A percentile compares a stretch with the other conserved stretches of the same genome.
Evolutionary conservation across 2,888 invertebrate species (phyloP).

Genomic region (Scaptodrosophila latifasciaeformis): DNA sequence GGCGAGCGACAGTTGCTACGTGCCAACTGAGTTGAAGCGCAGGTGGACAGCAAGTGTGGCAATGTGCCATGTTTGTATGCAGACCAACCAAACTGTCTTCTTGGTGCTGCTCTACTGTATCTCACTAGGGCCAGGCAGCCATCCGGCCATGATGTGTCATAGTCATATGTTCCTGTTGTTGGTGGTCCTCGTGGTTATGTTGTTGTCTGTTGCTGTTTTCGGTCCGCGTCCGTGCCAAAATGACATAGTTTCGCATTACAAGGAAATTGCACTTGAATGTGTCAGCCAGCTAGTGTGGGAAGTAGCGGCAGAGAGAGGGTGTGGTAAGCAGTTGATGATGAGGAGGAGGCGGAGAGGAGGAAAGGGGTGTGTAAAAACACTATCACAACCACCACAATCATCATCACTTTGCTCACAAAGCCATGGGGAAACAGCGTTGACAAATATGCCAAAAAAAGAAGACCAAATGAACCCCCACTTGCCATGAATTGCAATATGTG

Average conservation of each 20-base stretch:
- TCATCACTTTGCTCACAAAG: conserved; percentile 14
- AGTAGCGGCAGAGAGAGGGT: neutral
- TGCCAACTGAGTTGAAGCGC: conserved; percentile 24
- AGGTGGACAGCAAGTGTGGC: conserved; percentile 52
- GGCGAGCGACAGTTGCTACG: conserved; percentile 26
- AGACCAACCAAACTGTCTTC: conserved; percentile 25
- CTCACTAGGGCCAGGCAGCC: no score
- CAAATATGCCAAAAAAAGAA: conserved; percentile 61
- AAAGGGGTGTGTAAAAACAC: no score
- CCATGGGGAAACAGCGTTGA: conserved; percentile 54
- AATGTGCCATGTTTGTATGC: conserved; percentile 61
- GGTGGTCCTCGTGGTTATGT: conserved; percentile 6
- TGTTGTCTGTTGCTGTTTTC: conserved; percentile 17
- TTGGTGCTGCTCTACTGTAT: conserved; percentile 13
- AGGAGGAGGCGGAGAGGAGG: conserved; percentile 40
- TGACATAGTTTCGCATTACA: conserved; percentile 69
- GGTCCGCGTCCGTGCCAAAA: conserved; percentile 49
- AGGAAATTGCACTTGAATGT: conserved; percentile 70
- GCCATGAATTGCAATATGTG: conserved; percentile 44
- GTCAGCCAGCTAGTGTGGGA: conserved; percentile 26
- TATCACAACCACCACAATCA: conserved; percentile 1
- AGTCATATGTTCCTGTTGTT: neutral
- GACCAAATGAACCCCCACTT: conserved; percentile 13
- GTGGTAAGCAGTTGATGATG: conserved; percentile 30
- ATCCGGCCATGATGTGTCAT: conserved; percentile 18